A percentile compares a stretch with the other conserved stretches of the same genome.
Evolutionary conservation across 2,888 invertebrate genomes (phyloP).

Genomic region (Molanna angustata): DNA sequence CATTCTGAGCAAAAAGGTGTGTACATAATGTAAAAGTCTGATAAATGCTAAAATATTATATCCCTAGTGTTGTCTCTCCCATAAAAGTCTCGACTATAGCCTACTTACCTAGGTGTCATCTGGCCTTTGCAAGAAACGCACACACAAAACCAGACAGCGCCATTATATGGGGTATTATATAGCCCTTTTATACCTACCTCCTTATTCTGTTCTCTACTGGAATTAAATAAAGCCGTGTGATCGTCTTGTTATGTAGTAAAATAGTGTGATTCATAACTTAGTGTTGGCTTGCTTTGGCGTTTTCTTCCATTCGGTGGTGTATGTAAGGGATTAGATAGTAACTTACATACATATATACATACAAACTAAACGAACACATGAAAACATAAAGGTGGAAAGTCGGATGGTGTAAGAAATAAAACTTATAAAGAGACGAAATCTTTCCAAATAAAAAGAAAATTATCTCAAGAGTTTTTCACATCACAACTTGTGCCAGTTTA

Average conservation of each 20-base stretch:
- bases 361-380: not conserved
- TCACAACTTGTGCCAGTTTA: too few species aligned
- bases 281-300: too few species aligned
- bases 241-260: too few species aligned
- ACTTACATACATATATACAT: too few species aligned
- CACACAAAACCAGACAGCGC: not conserved
- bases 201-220: too few species aligned
- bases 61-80: not conserved
- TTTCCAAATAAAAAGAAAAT: slow-evolving; percentile 21
- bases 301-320: too few species aligned
- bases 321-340: too few species aligned
- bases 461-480: slow-evolving; percentile 7
- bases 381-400: slow-evolving; percentile 11
- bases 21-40: too few species aligned
- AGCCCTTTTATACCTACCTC: not conserved
- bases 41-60: too few species aligned
- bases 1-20: too few species aligned
- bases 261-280: too few species aligned
- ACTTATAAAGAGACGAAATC: slow-evolving; percentile 23
- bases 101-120: slow-evolving; percentile 10
- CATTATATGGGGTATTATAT: not conserved
- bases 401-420: slow-evolving; percentile 20
- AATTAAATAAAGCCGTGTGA: too few species aligned
- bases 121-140: slow-evolving; percentile 11
- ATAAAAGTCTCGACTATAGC: not conserved